phyloP scores from a whole-genome alignment of 2,888 invertebrate species.

The Synergus japonicus region DNA sequence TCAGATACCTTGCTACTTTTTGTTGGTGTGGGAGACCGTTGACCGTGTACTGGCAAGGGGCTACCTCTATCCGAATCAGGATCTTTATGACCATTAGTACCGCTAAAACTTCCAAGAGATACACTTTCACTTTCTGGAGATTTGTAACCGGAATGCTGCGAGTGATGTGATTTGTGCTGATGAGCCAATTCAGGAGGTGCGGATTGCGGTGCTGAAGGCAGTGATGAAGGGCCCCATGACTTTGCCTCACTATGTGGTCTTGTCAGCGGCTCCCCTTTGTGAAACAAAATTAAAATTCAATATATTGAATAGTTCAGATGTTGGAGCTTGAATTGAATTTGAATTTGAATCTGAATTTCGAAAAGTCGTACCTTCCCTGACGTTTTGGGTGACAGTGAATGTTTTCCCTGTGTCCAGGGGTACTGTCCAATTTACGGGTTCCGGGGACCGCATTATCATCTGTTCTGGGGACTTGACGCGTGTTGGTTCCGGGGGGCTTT shows the following conservation, averaged over 20 bases:
- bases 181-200: constrained; percentile 84
- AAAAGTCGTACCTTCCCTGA: constrained; percentile 83
- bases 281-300: constrained; percentile 1
- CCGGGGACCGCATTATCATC: constrained; percentile 94
- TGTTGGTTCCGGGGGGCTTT: constrained; percentile 95
- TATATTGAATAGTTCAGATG: neutral
- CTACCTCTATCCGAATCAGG: constrained; percentile 73
- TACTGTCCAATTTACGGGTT: constrained; percentile 97
- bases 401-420: constrained; percentile 96
- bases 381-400: constrained; percentile 95
- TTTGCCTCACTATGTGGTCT: constrained; percentile 94
- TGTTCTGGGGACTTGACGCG: constrained; percentile 95
- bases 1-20: constrained; percentile 63
- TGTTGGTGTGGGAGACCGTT: constrained; percentile 63
- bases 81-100: constrained; percentile 74
- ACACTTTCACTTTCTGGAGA: constrained; percentile 76
- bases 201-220: constrained; percentile 83
- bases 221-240: constrained; percentile 84
- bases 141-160: constrained; percentile 75
- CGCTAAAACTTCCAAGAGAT: constrained; percentile 73
- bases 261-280: constrained; percentile 86
- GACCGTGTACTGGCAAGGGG: constrained; percentile 68
- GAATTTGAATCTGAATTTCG: too few species aligned
- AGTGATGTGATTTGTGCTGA: constrained; percentile 76
- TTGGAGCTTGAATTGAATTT: too few species aligned